Percentiles rank a stretch among this genome's conserved stretches.
Conservation (phyloP, 2,888 invertebrate species). For the Cheilosia pagana region DNA sequence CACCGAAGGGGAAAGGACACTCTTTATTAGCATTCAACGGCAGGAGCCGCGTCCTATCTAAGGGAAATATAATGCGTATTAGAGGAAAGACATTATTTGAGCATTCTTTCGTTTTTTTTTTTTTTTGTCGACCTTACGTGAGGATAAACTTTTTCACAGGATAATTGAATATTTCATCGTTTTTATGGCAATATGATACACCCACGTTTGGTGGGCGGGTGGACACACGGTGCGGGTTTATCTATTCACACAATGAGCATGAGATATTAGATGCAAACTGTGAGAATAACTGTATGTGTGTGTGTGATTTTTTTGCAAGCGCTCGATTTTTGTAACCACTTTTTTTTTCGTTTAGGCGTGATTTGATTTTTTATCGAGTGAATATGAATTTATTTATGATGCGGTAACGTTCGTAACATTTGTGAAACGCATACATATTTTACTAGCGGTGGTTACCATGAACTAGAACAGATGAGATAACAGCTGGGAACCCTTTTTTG, state of each 20-base stretch:
- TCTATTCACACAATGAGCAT: constrained; percentile 3
- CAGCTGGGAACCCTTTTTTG: too few species aligned
- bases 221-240: not conserved
- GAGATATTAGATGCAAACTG: constrained; percentile 17
- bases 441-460: too few species aligned
- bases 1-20: constrained; percentile 22
- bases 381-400: too few species aligned
- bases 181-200: constrained; percentile 49
- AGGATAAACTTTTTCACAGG: constrained; percentile 55
- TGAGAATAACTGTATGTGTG: too few species aligned
- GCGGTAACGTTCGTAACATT: too few species aligned
- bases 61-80: constrained; percentile 30
- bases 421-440: too few species aligned
- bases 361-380: too few species aligned
- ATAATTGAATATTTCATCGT: constrained; percentile 64
- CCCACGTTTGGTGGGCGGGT: not conserved
- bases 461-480: too few species aligned
- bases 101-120: not conserved
- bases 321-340: too few species aligned
- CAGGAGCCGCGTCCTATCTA: constrained; percentile 33
- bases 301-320: not conserved
- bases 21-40: constrained; percentile 46
- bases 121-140: constrained; percentile 10
- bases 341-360: too few species aligned
- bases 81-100: not conserved